These are phyloP conservation scores for Drosophila busckii DNA, from an alignment of 1,140 invertebrate species.

Conservation along the genomic window DNA sequence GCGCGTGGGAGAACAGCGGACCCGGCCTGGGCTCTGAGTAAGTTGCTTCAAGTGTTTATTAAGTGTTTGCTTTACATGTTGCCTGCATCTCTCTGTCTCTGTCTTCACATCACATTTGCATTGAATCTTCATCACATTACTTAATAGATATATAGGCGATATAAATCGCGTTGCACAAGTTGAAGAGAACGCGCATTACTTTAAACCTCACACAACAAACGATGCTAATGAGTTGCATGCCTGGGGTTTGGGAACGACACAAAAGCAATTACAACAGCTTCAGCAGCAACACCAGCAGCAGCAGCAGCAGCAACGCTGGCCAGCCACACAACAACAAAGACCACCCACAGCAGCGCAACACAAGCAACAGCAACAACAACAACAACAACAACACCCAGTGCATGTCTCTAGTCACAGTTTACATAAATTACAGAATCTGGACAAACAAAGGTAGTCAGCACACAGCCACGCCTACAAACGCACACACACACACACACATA, in stretches of 20 bases:
- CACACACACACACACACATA: conserved; percentile 13
- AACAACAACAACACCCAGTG: conserved; percentile 41
- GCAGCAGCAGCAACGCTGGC: conserved; percentile 54
- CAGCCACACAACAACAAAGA: conserved; percentile 31
- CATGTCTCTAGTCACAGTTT: conserved; percentile 75
- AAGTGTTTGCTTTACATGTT: conserved; percentile 4
- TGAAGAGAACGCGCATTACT: conserved; percentile 72
- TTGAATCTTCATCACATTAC: conserved; percentile 26
- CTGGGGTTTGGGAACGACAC: conserved; percentile 80
- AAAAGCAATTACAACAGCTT: conserved; percentile 38
- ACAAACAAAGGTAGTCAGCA: conserved; percentile 69
- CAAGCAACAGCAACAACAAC: conserved; percentile 31
- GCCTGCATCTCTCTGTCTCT: conserved; percentile 25
- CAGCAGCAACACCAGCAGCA: conserved; percentile 40
- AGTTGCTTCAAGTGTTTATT: conserved; percentile 52
- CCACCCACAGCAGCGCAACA: conserved; percentile 51
- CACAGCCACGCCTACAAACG: conserved; percentile 7
- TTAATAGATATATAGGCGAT: conserved; percentile 81
- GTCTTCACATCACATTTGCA: conserved; percentile 35
- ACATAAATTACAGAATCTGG: conserved; percentile 67
- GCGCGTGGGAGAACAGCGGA: conserved; percentile 81
- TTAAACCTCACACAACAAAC: conserved; percentile 80
- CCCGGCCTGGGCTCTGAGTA: conserved; percentile 82
- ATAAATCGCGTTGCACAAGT: conserved; percentile 81
- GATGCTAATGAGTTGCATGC: conserved; percentile 81